phyloP scores from a whole-genome alignment of 2,888 invertebrate genomes.

The Autographa pulchrina region DNA sequence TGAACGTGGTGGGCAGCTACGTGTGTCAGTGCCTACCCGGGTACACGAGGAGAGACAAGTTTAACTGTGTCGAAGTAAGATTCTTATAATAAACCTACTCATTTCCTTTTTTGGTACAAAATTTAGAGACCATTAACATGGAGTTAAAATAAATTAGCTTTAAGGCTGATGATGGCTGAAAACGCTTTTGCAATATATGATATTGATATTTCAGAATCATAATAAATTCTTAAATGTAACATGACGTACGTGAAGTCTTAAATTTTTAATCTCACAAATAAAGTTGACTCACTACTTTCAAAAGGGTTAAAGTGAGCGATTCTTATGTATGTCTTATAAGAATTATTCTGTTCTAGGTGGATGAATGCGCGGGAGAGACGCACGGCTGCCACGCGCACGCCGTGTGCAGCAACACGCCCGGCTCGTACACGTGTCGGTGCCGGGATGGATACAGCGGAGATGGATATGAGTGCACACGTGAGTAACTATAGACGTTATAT shows the following conservation, averaged over 20 bases:
- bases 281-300: too few species aligned
- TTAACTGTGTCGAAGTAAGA: slow-evolving; percentile 92
- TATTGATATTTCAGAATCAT: too few species aligned
- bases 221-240: too few species aligned
- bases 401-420: slow-evolving; percentile 94
- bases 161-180: too few species aligned
- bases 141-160: too few species aligned
- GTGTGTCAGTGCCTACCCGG: slow-evolving; percentile 95
- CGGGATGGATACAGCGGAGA: slow-evolving; percentile 93
- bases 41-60: slow-evolving; percentile 93
- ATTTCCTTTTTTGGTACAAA: not conserved
- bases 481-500: slow-evolving; percentile 78
- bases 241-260: too few species aligned
- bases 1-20: slow-evolving; percentile 95
- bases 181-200: too few species aligned
- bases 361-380: slow-evolving; percentile 93
- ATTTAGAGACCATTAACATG: too few species aligned
- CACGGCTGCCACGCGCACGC: slow-evolving; percentile 94
- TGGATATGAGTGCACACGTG: slow-evolving; percentile 94
- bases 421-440: slow-evolving; percentile 93
- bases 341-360: slow-evolving; percentile 82
- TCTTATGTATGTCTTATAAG: not conserved
- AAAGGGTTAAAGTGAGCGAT: not conserved
- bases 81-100: not conserved
- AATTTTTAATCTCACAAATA: too few species aligned